These are phyloP conservation scores for Thalassaphorura encarpata DNA, from an alignment of 1,140 invertebrate genomes.

Conservation along the genomic window DNA sequence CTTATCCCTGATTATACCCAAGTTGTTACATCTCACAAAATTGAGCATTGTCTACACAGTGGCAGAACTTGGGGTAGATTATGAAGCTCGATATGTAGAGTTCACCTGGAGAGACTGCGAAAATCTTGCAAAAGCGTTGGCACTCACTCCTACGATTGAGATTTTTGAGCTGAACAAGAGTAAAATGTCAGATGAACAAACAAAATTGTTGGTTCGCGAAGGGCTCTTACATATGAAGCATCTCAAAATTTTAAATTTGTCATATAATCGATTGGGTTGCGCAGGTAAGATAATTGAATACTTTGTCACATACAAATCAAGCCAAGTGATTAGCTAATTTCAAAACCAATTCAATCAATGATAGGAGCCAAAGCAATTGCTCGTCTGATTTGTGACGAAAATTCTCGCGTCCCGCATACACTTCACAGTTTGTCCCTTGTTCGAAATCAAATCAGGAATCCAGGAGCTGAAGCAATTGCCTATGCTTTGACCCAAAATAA, in stretches of 20 bases:
- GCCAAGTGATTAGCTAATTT: not conserved
- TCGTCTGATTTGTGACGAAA: conserved; percentile 14
- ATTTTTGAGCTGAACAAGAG: conserved; percentile 23
- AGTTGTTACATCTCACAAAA: conserved; percentile 4
- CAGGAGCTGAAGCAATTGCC: conserved; percentile 27
- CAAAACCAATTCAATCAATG: conserved; percentile 1
- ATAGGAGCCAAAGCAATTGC: conserved; percentile 26
- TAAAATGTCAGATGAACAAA: conserved; percentile 20
- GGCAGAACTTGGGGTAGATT: conserved; percentile 19
- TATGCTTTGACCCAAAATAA: conserved; percentile 20
- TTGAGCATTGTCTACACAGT: conserved; percentile 22
- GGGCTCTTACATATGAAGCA: conserved; percentile 22
- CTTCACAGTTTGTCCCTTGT: conserved; percentile 23
- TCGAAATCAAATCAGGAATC: conserved; percentile 18
- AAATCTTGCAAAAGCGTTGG: conserved; percentile 20
- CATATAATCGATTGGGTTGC: conserved; percentile 22
- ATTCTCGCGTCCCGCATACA: conserved; percentile 9
- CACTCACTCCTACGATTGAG: conserved; percentile 4
- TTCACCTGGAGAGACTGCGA: conserved; percentile 24
- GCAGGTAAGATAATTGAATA: conserved; percentile 10
- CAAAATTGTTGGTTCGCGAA: conserved; percentile 24
- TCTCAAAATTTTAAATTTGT: conserved; percentile 25
- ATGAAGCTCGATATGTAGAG: conserved; percentile 15
- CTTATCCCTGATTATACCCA: conserved; percentile 18
- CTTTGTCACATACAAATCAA: not conserved